These are phyloP conservation scores for Dryococelus australis DNA, from an alignment of 2,888 invertebrate genomes.

Conservation along the genomic window DNA sequence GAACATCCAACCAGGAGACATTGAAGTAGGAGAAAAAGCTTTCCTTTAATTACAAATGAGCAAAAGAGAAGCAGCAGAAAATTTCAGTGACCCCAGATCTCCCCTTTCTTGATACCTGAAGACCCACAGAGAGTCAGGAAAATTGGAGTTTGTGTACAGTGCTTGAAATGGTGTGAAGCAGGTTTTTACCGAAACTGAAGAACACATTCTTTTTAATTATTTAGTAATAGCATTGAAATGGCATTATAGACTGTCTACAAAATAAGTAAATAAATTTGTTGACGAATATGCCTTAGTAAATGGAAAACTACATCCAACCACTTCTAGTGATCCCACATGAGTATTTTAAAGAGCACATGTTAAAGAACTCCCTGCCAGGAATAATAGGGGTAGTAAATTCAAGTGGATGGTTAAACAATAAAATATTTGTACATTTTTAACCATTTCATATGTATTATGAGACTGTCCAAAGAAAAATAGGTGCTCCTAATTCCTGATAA, in stretches of 20 bases:
- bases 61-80: neutral
- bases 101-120: neutral
- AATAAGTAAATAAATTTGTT: neutral
- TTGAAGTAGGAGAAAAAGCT: neutral
- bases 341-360: neutral
- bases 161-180: neutral
- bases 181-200: neutral
- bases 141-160: neutral
- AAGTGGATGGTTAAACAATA: conserved; percentile 43
- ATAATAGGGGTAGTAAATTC: neutral
- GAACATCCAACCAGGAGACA: neutral
- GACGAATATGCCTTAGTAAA: neutral
- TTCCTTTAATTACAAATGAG: neutral
- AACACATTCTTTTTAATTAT: neutral
- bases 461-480: conserved; percentile 42
- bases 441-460: conserved; percentile 43
- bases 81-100: neutral
- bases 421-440: conserved; percentile 47
- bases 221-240: neutral
- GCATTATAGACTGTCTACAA: neutral
- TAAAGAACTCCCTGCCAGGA: neutral
- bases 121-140: neutral
- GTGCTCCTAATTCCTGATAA: conserved; percentile 48
- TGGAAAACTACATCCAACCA: neutral
- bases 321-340: neutral